Evolutionary conservation across 2,888 invertebrate species (phyloP).

Genomic region (Caenorhabditis sp.): DNA sequence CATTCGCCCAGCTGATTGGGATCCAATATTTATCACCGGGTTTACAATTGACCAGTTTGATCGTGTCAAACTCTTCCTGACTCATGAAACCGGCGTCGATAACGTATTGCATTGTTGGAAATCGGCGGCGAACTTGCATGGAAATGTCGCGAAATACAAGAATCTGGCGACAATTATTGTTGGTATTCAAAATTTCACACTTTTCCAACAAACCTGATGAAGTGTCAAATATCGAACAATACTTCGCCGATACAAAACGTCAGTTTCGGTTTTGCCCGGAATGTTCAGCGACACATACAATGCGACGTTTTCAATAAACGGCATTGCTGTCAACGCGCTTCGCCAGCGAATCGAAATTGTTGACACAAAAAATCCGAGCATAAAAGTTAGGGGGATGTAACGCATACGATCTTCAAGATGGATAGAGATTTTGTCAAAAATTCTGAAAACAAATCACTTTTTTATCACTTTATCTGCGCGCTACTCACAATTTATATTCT

Average conservation of each 20-base stretch:
- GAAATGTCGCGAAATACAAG: conserved; percentile 63
- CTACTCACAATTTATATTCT: conserved; percentile 29
- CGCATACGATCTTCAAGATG: conserved; percentile 48
- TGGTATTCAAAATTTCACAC: background rate
- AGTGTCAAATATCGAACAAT: conserved; percentile 44
- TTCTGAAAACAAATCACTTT: conserved; percentile 19
- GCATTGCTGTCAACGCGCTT: conserved; percentile 43
- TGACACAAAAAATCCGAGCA: conserved; percentile 61
- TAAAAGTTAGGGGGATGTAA: conserved; percentile 56
- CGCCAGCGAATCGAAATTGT: conserved; percentile 54
- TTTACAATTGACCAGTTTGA: conserved; percentile 32
- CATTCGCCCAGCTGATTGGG: conserved; percentile 62
- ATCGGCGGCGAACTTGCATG: conserved; percentile 55
- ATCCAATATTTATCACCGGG: conserved; percentile 63
- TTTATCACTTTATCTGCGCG: background rate
- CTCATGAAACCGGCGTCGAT: conserved; percentile 45
- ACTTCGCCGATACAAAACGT: conserved; percentile 34
- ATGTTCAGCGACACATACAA: conserved; percentile 41
- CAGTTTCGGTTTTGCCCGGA: conserved; percentile 36
- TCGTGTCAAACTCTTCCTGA: conserved; percentile 44
- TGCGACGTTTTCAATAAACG: conserved; percentile 49
- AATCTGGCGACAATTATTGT: conserved; percentile 30
- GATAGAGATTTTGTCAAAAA: conserved; percentile 43
- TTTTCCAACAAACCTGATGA: conserved; percentile 25
- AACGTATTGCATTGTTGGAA: conserved; percentile 51